phyloP scores from a whole-genome alignment of 2,113 vertebrate species.

The Etheostoma spectabile region DNA sequence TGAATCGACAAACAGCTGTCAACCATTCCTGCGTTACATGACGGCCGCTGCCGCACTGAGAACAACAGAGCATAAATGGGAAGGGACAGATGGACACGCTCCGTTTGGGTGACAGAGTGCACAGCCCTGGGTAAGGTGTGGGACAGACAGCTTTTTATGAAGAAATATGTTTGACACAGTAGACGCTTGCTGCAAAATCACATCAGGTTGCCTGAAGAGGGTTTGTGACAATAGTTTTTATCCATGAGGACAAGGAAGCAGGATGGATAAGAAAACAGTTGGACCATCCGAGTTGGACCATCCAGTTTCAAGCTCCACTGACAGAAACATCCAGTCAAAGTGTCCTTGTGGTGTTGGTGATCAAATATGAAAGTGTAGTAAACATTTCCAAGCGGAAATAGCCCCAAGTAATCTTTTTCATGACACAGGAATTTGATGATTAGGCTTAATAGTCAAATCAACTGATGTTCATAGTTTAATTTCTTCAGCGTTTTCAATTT shows the following conservation, averaged over 20 bases:
- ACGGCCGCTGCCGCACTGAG: conserved; percentile 58
- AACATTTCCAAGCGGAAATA: conserved; percentile 33
- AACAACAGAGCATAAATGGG: conserved; percentile 64
- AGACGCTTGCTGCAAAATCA: conserved; percentile 44
- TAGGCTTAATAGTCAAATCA: conserved; percentile 63
- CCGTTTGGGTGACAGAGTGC: conserved; percentile 71
- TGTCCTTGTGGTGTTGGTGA: conserved; percentile 12
- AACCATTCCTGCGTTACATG: conserved; percentile 62
- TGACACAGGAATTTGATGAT: conserved; percentile 42
- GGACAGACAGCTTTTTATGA: conserved; percentile 65
- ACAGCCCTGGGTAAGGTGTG: conserved; percentile 73
- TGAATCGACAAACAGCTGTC: conserved; percentile 81
- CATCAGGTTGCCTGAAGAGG: conserved; percentile 42
- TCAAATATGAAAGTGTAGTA: conserved; percentile 41
- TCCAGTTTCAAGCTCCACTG: no score
- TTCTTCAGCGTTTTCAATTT: conserved; percentile 51
- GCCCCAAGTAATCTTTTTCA: conserved; percentile 22
- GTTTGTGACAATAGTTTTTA: neutral
- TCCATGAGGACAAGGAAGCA: no score
- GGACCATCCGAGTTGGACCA: no score
- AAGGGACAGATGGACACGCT: conserved; percentile 75
- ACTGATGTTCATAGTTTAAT: conserved; percentile 39
- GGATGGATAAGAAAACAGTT: no score
- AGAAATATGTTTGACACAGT: conserved; percentile 63
- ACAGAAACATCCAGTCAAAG: no score